Conservation (phyloP, 1,140 invertebrate species). For the Drosophila ohnishii region DNA sequence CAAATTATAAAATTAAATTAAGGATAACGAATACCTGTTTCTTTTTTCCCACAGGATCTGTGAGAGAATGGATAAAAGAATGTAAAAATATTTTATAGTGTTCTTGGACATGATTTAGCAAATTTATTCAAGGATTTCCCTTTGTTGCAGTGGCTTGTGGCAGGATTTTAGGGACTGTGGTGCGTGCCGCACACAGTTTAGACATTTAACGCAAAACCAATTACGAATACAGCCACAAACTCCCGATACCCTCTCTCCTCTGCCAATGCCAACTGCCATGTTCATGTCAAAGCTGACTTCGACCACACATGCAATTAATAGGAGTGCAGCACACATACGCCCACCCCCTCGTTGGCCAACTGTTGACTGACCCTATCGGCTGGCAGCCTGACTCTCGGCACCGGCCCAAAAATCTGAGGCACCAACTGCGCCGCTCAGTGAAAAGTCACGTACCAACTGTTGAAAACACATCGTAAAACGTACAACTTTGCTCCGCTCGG, state of each 20-base stretch:
- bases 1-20: too few relatives aligned
- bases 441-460: slow-evolving; percentile 79
- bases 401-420: slow-evolving; percentile 50
- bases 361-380: slow-evolving; percentile 70
- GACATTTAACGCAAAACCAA: slow-evolving; percentile 60
- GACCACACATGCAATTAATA: slow-evolving; percentile 70
- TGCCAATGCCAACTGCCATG: slow-evolving; percentile 45
- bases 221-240: slow-evolving; percentile 55
- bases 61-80: too few relatives aligned
- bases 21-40: too few relatives aligned
- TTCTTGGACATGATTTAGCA: neutral
- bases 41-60: too few relatives aligned
- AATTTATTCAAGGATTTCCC: neutral
- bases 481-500: slow-evolving; percentile 59
- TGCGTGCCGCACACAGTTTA: slow-evolving; percentile 36
- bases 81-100: neutral
- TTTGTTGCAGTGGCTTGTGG: neutral
- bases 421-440: slow-evolving; percentile 63
- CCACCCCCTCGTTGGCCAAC: slow-evolving; percentile 51
- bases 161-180: slow-evolving; percentile 9
- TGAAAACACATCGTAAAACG: slow-evolving; percentile 78
- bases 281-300: slow-evolving; percentile 55
- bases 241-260: neutral
- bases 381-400: slow-evolving; percentile 1
- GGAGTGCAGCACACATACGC: slow-evolving; percentile 27